Evolutionary conservation across 1,140 invertebrate species (phyloP).

Genomic region (Pogonognathellus flavescens): DNA sequence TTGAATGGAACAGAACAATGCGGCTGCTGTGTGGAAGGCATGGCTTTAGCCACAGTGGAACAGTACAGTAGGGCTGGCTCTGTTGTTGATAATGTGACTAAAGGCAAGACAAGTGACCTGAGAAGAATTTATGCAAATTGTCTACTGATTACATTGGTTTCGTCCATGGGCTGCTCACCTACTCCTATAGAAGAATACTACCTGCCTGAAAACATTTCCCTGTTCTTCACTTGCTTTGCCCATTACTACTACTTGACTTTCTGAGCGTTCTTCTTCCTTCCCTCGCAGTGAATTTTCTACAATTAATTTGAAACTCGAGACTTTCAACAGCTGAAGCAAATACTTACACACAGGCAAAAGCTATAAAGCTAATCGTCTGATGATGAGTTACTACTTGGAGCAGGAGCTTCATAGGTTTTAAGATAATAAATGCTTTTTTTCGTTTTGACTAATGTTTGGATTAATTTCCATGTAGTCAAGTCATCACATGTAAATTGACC

Average conservation of each 20-base stretch:
- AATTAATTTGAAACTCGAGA: constrained; percentile 2
- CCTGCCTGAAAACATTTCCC: background rate
- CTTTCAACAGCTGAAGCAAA: background rate
- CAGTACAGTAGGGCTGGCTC: constrained; percentile 11
- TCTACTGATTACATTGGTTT: constrained; percentile 25
- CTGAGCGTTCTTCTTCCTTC: background rate
- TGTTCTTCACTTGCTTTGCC: background rate
- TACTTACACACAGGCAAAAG: background rate
- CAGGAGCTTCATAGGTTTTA: background rate
- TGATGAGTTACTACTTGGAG: background rate
- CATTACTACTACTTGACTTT: background rate
- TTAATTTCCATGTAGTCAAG: constrained; percentile 12
- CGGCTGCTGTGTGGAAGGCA: background rate
- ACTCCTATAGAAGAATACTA: too few relatives aligned
- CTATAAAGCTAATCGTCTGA: background rate
- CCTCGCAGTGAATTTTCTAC: background rate
- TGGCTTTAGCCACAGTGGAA: background rate
- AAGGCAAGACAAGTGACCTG: constrained; percentile 43
- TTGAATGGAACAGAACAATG: constrained; percentile 34
- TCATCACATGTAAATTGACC: background rate
- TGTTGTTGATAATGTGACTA: constrained; percentile 25
- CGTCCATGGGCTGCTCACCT: background rate
- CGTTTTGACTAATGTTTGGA: background rate
- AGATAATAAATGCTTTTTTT: background rate
- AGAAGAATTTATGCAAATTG: constrained; percentile 47